phyloP scores from a whole-genome alignment of 1,140 invertebrate species.

The Ceratina japonica region DNA sequence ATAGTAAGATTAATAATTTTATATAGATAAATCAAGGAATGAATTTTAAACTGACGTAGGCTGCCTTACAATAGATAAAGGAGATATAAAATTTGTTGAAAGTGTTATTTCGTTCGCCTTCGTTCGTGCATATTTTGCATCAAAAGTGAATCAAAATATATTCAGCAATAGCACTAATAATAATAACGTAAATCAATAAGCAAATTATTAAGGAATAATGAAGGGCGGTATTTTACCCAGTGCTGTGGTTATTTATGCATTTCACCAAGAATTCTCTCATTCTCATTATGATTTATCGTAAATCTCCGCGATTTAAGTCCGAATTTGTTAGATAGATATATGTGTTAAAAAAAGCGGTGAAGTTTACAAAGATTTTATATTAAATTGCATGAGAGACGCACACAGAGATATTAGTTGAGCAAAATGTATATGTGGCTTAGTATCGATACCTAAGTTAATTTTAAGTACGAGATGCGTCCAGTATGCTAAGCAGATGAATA shows the following conservation, averaged over 20 bases:
- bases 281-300: slow-evolving; percentile 14
- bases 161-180: slow-evolving; percentile 10
- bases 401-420: slow-evolving; percentile 30
- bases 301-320: neutral
- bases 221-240: slow-evolving; percentile 8
- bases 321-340: neutral
- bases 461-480: slow-evolving; percentile 1
- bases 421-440: slow-evolving; percentile 26
- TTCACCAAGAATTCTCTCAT: neutral
- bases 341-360: neutral
- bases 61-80: slow-evolving; percentile 52
- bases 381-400: slow-evolving; percentile 35
- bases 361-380: slow-evolving; percentile 1
- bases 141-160: slow-evolving; percentile 37
- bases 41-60: slow-evolving; percentile 42
- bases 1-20: slow-evolving; percentile 33
- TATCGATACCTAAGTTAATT: slow-evolving; percentile 16
- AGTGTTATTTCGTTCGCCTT: slow-evolving; percentile 20
- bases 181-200: slow-evolving; percentile 28
- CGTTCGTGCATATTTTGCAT: slow-evolving; percentile 25
- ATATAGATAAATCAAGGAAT: slow-evolving; percentile 38
- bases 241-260: slow-evolving; percentile 24
- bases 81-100: neutral
- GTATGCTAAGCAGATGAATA: neutral
- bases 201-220: slow-evolving; percentile 11